These are phyloP conservation scores for Pangasianodon hypophthalmus DNA, from an alignment of 2,113 vertebrate species.

Conservation along the genomic window DNA sequence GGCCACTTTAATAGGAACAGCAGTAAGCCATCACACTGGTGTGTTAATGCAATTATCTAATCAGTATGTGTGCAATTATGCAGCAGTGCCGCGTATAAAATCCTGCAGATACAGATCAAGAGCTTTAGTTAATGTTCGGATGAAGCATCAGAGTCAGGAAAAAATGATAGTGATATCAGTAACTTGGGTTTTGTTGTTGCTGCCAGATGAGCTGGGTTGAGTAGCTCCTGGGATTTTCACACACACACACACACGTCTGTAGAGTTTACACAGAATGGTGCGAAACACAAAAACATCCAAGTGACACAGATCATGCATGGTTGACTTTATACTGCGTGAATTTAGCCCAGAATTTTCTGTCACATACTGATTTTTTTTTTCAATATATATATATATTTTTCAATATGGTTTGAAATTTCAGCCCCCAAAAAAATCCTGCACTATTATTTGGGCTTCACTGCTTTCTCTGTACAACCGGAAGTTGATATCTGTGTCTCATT, in stretches of 20 bases:
- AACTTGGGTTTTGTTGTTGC: neutral
- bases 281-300: neutral
- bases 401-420: neutral
- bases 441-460: neutral
- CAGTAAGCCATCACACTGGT: too few relatives aligned
- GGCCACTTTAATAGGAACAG: conserved; percentile 8
- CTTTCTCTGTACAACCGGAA: neutral
- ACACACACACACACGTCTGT: neutral
- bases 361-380: neutral
- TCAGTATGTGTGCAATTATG: neutral
- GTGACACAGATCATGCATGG: too few relatives aligned
- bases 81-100: neutral
- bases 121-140: neutral
- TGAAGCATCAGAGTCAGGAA: too few relatives aligned
- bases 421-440: neutral
- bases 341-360: neutral
- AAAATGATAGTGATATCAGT: too few relatives aligned
- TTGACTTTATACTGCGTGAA: too few relatives aligned
- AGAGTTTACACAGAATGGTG: neutral
- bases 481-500: neutral
- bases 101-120: neutral
- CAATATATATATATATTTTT: neutral
- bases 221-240: neutral
- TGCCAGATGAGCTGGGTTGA: neutral
- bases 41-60: neutral